A percentile compares a stretch with the other conserved stretches of the same genome.
These are phyloP conservation scores for Actinopyga echinites DNA, from an alignment of 53 echinoderm and acorn worm species.

Conservation along the genomic window DNA sequence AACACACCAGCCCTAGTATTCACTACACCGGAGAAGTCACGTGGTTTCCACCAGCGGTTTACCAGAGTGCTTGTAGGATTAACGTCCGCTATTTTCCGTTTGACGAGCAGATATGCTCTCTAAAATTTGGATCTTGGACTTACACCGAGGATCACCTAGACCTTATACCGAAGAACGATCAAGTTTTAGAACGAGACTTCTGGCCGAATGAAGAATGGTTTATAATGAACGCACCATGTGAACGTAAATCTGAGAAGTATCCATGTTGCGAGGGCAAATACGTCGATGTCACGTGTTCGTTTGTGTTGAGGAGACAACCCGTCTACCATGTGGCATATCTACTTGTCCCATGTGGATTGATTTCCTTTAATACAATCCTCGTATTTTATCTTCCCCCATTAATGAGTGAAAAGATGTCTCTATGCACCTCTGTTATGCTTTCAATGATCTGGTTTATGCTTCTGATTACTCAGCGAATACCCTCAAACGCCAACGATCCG, in stretches of 20 bases:
- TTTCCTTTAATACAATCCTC: conserved; percentile 88
- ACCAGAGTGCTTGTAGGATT: conserved; percentile 92
- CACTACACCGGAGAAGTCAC: conserved; percentile 72
- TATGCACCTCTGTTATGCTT: conserved; percentile 89
- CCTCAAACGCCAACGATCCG: conserved; percentile 82
- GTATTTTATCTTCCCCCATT: conserved; percentile 96
- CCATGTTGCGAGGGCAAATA: conserved; percentile 81
- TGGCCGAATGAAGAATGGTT: conserved; percentile 94
- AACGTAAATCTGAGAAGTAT: conserved; percentile 70
- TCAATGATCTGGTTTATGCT: conserved; percentile 92
- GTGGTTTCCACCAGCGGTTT: conserved; percentile 92
- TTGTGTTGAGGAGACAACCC: conserved; percentile 85
- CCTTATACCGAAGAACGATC: conserved; percentile 67
- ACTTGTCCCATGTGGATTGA: conserved; percentile 85
- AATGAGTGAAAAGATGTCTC: conserved; percentile 92
- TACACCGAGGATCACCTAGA: conserved; percentile 77
- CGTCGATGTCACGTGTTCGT: conserved; percentile 89
- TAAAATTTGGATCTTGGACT: conserved; percentile 98
- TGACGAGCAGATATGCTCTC: conserved; percentile 87
- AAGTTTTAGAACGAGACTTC: conserved; percentile 69
- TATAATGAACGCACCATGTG: conserved; percentile 69
- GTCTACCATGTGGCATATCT: conserved; percentile 91
- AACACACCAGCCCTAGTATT: conserved; percentile 73
- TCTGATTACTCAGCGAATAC: conserved; percentile 86
- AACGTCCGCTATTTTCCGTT: conserved; percentile 95